Evolutionary conservation across 2,888 invertebrate genomes (phyloP).

Genomic region (Pristionchus fissidentatus): DNA sequence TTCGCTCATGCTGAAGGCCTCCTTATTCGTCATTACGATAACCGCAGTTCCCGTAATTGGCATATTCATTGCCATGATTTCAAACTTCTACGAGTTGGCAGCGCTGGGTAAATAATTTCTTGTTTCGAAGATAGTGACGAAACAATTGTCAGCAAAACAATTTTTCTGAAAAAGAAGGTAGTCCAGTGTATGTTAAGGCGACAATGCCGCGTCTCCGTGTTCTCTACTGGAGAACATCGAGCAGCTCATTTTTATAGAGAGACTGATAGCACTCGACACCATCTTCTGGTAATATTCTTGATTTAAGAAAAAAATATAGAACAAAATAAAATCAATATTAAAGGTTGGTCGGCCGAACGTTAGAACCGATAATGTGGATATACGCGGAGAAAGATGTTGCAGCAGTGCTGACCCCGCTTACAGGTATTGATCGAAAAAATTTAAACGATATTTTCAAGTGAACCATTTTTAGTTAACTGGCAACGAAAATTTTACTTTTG

Average conservation of each 20-base stretch:
- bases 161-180: no score
- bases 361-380: background rate
- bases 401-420: background rate
- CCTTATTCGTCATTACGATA: background rate
- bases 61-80: background rate
- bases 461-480: background rate
- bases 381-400: slow-evolving; percentile 5
- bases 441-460: no score
- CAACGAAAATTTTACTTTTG: background rate
- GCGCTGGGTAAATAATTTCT: background rate
- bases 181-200: background rate
- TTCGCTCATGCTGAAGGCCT: background rate
- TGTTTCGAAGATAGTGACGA: background rate
- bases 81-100: background rate
- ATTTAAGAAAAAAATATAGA: background rate
- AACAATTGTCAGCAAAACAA: no score
- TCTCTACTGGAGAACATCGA: slow-evolving; percentile 4
- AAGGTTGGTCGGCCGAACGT: slow-evolving; percentile 12
- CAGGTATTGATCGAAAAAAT: background rate
- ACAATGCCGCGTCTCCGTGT: background rate
- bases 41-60: background rate
- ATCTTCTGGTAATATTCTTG: background rate
- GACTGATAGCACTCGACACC: background rate
- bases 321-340: background rate
- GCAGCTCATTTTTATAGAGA: background rate